phyloP scores from a whole-genome alignment of 2,113 vertebrate genomes.

The Camelus dromedarius region DNA sequence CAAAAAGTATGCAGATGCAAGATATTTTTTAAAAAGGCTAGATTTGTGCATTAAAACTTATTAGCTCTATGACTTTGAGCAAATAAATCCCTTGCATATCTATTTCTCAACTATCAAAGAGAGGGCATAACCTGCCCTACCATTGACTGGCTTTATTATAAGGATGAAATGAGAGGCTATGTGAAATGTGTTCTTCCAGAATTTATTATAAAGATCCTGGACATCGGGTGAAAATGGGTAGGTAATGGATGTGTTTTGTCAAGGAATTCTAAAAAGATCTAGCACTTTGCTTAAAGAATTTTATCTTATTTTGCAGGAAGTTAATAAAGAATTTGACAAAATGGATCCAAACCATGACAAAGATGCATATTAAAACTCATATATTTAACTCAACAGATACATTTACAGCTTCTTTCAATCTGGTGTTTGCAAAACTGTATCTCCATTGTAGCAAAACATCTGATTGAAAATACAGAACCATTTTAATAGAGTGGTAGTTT shows the following conservation, averaged over 20 bases:
- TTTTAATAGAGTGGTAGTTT: neutral
- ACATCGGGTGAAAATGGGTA: neutral
- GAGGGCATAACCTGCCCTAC: rapidly evolving
- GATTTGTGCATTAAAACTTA: neutral
- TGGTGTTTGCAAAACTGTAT: neutral
- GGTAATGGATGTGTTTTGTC: neutral
- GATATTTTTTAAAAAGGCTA: neutral
- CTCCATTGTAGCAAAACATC: neutral
- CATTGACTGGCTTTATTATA: neutral
- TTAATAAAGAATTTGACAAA: neutral
- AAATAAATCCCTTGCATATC: neutral
- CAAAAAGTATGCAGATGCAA: neutral
- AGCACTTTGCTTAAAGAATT: neutral
- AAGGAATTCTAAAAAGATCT: neutral
- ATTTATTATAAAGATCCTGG: neutral
- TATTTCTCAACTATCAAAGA: neutral
- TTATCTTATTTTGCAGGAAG: neutral
- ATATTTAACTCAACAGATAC: neutral
- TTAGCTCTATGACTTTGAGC: neutral
- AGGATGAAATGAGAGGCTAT: neutral
- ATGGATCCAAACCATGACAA: neutral
- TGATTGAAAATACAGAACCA: neutral
- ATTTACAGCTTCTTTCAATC: neutral
- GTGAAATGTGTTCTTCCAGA: neutral
- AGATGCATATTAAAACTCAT: neutral